Conservation (phyloP, 2,113 vertebrate genomes). For the Oxyruncus cristatus region DNA sequence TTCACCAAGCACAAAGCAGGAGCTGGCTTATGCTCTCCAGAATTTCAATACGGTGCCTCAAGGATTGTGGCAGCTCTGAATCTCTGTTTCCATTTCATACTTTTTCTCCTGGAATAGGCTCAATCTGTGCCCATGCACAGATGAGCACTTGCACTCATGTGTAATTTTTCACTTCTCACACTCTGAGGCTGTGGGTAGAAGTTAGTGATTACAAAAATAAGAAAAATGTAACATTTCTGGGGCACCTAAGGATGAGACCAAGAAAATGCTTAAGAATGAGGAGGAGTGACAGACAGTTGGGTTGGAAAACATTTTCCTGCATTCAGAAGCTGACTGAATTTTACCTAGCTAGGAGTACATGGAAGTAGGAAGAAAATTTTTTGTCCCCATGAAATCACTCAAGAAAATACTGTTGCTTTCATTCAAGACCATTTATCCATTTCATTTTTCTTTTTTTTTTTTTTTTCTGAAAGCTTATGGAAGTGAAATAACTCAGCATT, state of each 20-base stretch:
- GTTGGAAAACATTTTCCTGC: not conserved
- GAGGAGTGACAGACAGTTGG: constrained; percentile 1
- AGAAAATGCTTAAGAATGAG: not conserved
- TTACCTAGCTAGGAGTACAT: not conserved
- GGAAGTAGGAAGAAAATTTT: not conserved
- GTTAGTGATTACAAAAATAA: not conserved
- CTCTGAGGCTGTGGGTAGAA: not conserved
- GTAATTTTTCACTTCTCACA: not conserved
- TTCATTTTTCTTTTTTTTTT: accelerated
- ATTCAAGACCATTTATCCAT: not conserved
- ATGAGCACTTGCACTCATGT: not conserved
- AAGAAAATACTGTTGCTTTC: not conserved
- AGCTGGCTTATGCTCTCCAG: not conserved
- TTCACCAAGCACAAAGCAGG: not conserved
- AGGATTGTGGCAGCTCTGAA: not conserved
- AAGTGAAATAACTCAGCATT: not conserved
- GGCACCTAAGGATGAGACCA: not conserved
- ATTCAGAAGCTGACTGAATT: not conserved
- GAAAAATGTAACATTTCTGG: not conserved
- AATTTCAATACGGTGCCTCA: not conserved
- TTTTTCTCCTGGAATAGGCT: not conserved
- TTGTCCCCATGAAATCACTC: not conserved
- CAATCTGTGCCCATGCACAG: not conserved
- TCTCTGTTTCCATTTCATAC: not conserved
- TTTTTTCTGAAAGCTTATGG: not conserved